These are phyloP conservation scores for Triplophysa rosa DNA, from an alignment of 2,113 vertebrate genomes.

Conservation along the genomic window DNA sequence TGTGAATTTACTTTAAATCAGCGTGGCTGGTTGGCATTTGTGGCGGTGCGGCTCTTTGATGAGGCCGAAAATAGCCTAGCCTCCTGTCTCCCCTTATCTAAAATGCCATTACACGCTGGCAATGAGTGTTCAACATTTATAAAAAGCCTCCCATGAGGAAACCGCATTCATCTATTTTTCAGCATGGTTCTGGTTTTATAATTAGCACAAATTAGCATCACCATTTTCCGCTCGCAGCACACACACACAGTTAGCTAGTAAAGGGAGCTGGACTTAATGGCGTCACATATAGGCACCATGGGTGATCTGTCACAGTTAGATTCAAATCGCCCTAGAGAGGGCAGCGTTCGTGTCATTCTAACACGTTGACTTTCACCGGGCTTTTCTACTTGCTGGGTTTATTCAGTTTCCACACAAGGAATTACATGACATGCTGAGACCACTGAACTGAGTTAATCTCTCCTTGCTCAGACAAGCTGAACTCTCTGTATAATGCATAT, in stretches of 20 bases:
- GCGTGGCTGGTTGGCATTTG: conserved; percentile 3
- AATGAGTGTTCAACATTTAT: conserved; percentile 27
- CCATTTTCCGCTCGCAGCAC: conserved; percentile 13
- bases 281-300: background rate
- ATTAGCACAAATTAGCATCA: conserved; percentile 42
- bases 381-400: conserved; percentile 11
- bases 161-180: conserved; percentile 19
- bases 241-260: conserved; percentile 3
- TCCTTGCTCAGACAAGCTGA: background rate
- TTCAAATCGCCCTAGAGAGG: conserved; percentile 15
- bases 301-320: conserved; percentile 23
- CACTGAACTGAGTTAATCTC: conserved; percentile 23
- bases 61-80: background rate
- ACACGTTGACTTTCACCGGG: background rate
- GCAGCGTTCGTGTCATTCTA: background rate
- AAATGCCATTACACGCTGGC: conserved; percentile 38
- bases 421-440: background rate
- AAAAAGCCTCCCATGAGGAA: conserved; percentile 17
- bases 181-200: conserved; percentile 27
- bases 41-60: conserved; percentile 15
- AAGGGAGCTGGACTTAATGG: background rate
- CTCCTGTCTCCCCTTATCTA: conserved; percentile 4
- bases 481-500: background rate
- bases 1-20: conserved; percentile 9
- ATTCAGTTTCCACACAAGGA: conserved; percentile 6